Evolutionary conservation across 92 coral and sea anemone species (phyloP).

Genomic region (Galaxea fascicularis): DNA sequence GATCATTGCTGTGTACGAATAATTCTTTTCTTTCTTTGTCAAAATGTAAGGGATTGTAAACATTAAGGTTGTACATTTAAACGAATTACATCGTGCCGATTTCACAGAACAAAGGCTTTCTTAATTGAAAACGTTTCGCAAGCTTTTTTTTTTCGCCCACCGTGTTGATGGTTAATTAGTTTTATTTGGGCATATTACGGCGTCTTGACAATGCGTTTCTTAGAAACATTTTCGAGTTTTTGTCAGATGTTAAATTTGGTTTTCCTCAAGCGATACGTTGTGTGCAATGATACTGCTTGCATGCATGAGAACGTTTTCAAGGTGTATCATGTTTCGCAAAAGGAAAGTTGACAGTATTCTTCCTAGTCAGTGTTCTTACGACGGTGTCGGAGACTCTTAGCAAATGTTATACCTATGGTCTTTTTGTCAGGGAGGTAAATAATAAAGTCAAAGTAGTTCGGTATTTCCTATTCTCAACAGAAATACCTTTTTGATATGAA

Average conservation of each 20-base stretch:
- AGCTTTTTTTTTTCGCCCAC: neutral
- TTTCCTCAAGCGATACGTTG: neutral
- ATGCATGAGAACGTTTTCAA: neutral
- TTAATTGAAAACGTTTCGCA: neutral
- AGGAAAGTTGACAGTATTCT: neutral
- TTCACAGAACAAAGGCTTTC: constrained; percentile 1
- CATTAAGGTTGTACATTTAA: neutral
- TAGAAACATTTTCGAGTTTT: no score
- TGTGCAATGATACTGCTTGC: neutral
- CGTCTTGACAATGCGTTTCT: no score
- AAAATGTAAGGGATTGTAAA: neutral
- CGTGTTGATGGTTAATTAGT: neutral
- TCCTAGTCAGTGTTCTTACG: neutral
- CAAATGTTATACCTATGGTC: no score
- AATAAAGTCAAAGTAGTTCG: no score
- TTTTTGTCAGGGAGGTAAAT: no score
- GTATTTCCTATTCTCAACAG: no score
- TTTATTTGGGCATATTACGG: neutral
- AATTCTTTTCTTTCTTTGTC: neutral
- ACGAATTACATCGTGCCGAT: neutral
- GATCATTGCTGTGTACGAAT: neutral
- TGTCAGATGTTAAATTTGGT: neutral
- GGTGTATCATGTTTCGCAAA: neutral
- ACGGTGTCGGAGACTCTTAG: no score
- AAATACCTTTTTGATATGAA: no score